Base-by-base conservation (phyloP, 2,888 invertebrate genomes). In the Cataglyphis livida region DNA sequence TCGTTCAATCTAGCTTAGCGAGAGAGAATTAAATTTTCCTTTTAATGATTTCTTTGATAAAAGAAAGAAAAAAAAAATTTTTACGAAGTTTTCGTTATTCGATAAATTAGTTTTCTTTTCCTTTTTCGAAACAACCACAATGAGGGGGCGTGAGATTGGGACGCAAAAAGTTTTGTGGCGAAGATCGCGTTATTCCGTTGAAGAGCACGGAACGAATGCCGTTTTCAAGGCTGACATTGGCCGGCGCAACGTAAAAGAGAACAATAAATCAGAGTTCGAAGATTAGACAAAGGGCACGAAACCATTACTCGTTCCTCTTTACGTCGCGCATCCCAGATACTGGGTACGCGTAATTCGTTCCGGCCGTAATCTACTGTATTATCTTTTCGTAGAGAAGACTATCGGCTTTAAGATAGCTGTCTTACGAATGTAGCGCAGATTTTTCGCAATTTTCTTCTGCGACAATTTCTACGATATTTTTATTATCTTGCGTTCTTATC, bases 221-320 rank as follows among this genome's bases (percentile, higher is more conserved):
- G 5, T 81, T 74, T 41, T 57, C 51, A 38, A 28, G 38, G n/a
- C 10, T 74, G 64, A 18, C 59, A 54, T 74, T 74, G 81, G 81
- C 15, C 41, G 38, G n/a, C 12, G 18, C 41, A 28, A 62, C 28
- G 74, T 51, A 44, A n/a, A 62, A 62, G 54, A 28, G 74, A 81
- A 54, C 73, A 44, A 74, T 74, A 81, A 74, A 64, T 74, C 61
- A 28, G 41, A 48, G 32, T 28, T 64, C 4, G 64, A 35, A 51
- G 61, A 79, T 74, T 51, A 54, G 62, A 25, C 41, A 54, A 74
- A 74, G 44, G 10, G n/a, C 38, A 48, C 25, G 48, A 38, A 28
- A 41, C 51, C 15, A 54, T 81, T 18, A 25, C 28, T 64, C 38
- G 38, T 62, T 71, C 18, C n/a, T 32, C 21, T 21, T 15, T 35